Conservation (phyloP, 2,888 invertebrate genomes). For the Lissocephala sabroskyi region DNA sequence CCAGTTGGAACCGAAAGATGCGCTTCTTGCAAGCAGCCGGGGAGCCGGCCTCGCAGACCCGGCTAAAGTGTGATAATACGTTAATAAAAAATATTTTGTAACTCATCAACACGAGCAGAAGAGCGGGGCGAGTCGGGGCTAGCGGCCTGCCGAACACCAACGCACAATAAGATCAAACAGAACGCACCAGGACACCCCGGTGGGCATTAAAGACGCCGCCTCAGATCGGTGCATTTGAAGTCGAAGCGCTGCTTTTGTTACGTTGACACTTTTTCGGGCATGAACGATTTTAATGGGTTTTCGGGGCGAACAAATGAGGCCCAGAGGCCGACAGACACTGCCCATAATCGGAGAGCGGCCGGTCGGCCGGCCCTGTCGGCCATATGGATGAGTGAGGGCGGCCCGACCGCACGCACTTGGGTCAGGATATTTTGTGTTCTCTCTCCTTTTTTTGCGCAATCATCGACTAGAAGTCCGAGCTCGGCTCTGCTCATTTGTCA, state of each 20-base stretch:
- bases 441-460: constrained; percentile 65
- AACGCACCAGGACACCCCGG: constrained; percentile 69
- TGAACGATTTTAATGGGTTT: constrained; percentile 69
- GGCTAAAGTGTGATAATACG: constrained; percentile 67
- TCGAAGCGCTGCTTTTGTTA: constrained; percentile 70
- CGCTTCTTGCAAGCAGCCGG: too few relatives aligned
- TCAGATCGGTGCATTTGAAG: constrained; percentile 68
- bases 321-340: constrained; percentile 12
- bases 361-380: constrained; percentile 11
- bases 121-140: neutral
- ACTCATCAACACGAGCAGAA: constrained; percentile 51
- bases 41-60: too few relatives aligned
- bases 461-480: constrained; percentile 25
- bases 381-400: constrained; percentile 52
- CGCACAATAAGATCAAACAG: constrained; percentile 66
- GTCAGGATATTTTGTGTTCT: constrained; percentile 44
- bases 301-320: constrained; percentile 53
- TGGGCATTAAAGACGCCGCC: constrained; percentile 71
- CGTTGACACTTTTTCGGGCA: constrained; percentile 73
- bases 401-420: constrained; percentile 39
- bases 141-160: constrained; percentile 21
- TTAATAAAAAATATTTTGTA: constrained; percentile 69
- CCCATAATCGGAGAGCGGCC: neutral
- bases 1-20: neutral
- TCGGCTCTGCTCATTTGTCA: constrained; percentile 57